Evolutionary conservation across 2,113 vertebrate species (phyloP).

Genomic region (Rhineura floridana): DNA sequence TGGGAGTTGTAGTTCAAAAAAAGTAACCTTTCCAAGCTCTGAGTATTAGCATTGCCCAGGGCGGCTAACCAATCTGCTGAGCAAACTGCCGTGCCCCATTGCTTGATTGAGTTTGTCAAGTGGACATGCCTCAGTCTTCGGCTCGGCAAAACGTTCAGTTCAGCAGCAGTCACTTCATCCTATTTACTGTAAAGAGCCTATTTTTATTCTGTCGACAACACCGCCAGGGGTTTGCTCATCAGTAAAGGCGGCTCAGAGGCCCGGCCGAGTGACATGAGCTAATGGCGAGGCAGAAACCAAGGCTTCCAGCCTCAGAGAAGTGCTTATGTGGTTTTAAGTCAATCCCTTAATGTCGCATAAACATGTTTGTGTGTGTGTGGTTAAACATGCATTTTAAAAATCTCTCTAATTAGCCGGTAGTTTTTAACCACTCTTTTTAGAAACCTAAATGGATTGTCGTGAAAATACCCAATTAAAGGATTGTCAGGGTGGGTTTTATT

Average conservation of each 20-base stretch:
- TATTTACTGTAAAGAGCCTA: neutral
- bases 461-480: slow-evolving; percentile 50
- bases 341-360: slow-evolving; percentile 44
- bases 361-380: slow-evolving; percentile 32
- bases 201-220: neutral
- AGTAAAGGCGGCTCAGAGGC: neutral
- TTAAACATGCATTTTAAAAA: slow-evolving; percentile 61
- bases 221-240: neutral
- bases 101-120: neutral
- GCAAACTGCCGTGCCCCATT: neutral
- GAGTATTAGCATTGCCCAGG: no score
- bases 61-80: no score
- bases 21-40: no score
- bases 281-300: neutral
- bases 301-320: neutral
- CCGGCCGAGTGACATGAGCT: neutral
- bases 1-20: no score
- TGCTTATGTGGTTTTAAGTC: slow-evolving; percentile 44
- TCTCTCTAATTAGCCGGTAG: slow-evolving; percentile 51
- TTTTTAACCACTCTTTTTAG: slow-evolving; percentile 40
- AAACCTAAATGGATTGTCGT: slow-evolving; percentile 40
- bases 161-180: neutral
- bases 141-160: neutral
- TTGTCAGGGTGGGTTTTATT: slow-evolving; percentile 11
- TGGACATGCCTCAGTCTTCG: neutral